A percentile compares a stretch with the other conserved stretches of the same genome.
Conservation (phyloP, 2,888 invertebrate genomes). For the Drosophila sordidapex region DNA sequence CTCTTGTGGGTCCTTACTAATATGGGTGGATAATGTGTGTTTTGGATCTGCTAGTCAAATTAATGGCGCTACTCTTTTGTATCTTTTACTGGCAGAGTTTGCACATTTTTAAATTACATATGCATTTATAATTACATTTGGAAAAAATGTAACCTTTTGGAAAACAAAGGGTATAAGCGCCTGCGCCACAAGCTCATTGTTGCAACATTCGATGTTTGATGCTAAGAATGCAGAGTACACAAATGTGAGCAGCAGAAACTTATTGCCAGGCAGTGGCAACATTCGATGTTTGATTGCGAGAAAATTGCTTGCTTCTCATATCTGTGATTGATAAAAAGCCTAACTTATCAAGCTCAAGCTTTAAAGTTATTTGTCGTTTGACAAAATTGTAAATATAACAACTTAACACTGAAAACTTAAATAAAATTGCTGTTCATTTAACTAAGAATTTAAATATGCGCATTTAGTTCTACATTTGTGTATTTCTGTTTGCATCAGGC, state of each 20-base stretch:
- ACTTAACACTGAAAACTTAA: neutral
- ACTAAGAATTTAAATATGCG: slow-evolving; percentile 33
- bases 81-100: neutral
- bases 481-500: slow-evolving; percentile 17
- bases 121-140: neutral
- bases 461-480: slow-evolving; percentile 34
- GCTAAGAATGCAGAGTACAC: neutral
- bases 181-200: neutral
- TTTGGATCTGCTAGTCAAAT: neutral
- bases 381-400: neutral
- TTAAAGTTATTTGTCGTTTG: neutral
- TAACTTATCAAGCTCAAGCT: neutral
- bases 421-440: slow-evolving; percentile 3
- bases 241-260: neutral
- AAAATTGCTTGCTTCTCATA: neutral
- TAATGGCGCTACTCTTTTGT: neutral
- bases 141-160: neutral
- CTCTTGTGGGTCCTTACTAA: neutral
- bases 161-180: neutral
- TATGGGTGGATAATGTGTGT: neutral
- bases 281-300: neutral
- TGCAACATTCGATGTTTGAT: neutral
- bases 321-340: neutral
- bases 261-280: neutral
- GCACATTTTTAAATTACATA: neutral